Percentiles rank a stretch among this genome's conserved stretches.
These are phyloP conservation scores for Celastrina argiolus DNA, from an alignment of 2,888 invertebrate genomes.

Conservation along the genomic window DNA sequence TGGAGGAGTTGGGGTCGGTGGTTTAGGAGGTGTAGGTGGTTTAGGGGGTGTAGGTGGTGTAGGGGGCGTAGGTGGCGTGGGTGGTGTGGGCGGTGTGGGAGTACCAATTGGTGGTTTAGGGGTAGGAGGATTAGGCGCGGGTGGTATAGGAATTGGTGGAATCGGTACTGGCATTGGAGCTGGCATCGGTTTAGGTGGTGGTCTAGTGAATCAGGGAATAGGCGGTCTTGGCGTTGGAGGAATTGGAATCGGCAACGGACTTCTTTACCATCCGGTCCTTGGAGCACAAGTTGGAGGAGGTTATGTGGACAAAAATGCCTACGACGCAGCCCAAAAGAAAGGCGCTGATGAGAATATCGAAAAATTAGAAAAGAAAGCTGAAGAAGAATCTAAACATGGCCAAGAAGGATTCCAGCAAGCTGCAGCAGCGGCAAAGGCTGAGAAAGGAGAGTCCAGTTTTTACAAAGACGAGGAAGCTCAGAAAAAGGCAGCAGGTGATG, in stretches of 20 bases:
- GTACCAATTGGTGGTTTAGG: slow-evolving; percentile 40
- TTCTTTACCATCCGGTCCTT: slow-evolving; percentile 61
- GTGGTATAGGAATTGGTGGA: slow-evolving; percentile 35
- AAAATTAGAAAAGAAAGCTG: slow-evolving; percentile 74
- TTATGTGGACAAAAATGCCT: slow-evolving; percentile 76
- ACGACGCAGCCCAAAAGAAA: slow-evolving; percentile 77
- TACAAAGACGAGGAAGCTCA: slow-evolving; percentile 77
- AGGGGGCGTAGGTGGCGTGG: slow-evolving; percentile 38
- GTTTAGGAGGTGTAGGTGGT: slow-evolving; percentile 42
- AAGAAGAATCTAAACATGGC: slow-evolving; percentile 75
- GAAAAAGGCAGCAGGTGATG: slow-evolving; percentile 78
- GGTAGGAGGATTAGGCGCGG: slow-evolving; percentile 30
- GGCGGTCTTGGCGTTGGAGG: slow-evolving; percentile 57
- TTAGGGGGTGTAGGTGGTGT: slow-evolving; percentile 41
- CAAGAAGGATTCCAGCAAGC: slow-evolving; percentile 77
- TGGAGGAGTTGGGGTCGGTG: slow-evolving; percentile 37
- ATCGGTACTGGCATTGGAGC: slow-evolving; percentile 40
- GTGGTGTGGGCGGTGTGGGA: slow-evolving; percentile 38
- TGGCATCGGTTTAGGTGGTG: slow-evolving; percentile 45
- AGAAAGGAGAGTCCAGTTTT: slow-evolving; percentile 71
- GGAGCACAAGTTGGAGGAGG: slow-evolving; percentile 65
- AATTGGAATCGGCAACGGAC: slow-evolving; percentile 45
- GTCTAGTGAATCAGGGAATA: slow-evolving; percentile 53
- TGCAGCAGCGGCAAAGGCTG: slow-evolving; percentile 74
- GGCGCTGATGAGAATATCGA: slow-evolving; percentile 74